A percentile compares a stretch with the other conserved stretches of the same genome.
Evolutionary conservation across 2,113 vertebrate species (phyloP).

Genomic region (Tonatia bakeri): DNA sequence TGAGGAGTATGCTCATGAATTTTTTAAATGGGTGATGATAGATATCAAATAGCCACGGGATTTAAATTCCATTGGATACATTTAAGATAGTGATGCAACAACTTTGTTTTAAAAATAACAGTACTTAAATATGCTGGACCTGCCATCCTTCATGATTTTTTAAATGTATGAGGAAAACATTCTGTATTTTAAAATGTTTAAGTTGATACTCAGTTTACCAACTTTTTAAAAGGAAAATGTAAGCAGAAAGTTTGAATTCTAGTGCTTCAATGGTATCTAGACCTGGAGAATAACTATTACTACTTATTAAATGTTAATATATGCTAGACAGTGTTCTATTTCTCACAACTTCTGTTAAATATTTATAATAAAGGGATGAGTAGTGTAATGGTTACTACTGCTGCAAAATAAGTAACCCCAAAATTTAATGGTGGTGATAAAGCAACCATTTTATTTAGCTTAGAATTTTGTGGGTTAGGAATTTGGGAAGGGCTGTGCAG

Average conservation of each 20-base stretch:
- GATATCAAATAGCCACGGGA: conserved; percentile 52
- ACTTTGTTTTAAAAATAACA: background rate
- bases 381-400: background rate
- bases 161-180: background rate
- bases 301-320: background rate
- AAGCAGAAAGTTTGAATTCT: conserved; percentile 1
- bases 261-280: background rate
- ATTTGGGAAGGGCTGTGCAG: background rate
- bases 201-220: background rate
- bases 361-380: background rate
- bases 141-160: background rate
- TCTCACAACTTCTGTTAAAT: background rate
- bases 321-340: background rate
- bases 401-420: background rate
- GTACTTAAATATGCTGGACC: background rate
- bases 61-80: conserved; percentile 33
- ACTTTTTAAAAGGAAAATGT: background rate
- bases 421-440: background rate
- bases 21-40: conserved; percentile 47
- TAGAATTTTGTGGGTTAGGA: background rate
- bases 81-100: conserved; percentile 24
- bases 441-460: background rate
- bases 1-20: conserved; percentile 44
- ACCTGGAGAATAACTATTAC: background rate
- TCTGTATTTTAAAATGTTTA: background rate